Evolutionary conservation across 2,113 vertebrate species (phyloP).

Genomic region (Nannobrachium achirus): DNA sequence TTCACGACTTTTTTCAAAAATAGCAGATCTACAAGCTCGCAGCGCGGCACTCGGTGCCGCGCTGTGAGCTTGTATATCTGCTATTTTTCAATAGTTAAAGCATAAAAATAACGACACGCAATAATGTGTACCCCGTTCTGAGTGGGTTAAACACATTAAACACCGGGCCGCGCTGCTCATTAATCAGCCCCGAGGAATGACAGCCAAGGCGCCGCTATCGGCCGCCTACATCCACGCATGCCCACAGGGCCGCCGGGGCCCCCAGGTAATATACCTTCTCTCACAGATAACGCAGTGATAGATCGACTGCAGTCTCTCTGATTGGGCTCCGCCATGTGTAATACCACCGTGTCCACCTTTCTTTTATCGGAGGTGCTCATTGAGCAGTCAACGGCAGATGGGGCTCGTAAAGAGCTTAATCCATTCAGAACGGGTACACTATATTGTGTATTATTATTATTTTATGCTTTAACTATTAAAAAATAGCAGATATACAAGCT

Average conservation of each 20-base stretch:
- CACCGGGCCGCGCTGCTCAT: slow-evolving; percentile 69
- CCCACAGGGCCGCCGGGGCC: slow-evolving; percentile 65
- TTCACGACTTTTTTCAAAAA: too few relatives aligned
- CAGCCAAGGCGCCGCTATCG: slow-evolving; percentile 70
- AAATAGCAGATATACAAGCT: too few relatives aligned
- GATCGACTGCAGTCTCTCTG: slow-evolving; percentile 74
- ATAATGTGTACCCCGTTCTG: too few relatives aligned
- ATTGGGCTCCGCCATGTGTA: slow-evolving; percentile 75
- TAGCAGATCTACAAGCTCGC: too few relatives aligned
- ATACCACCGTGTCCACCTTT: slow-evolving; percentile 76
- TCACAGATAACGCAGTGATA: slow-evolving; percentile 79
- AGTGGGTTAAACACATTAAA: slow-evolving; percentile 84
- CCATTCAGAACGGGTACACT: too few relatives aligned
- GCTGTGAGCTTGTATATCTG: too few relatives aligned
- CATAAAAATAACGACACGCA: too few relatives aligned
- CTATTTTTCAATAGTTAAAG: too few relatives aligned
- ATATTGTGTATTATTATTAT: too few relatives aligned
- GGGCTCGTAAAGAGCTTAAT: slow-evolving; percentile 53
- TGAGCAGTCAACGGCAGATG: slow-evolving; percentile 57
- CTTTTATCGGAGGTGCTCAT: slow-evolving; percentile 61
- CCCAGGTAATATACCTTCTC: slow-evolving; percentile 73
- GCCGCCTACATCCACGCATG: slow-evolving; percentile 68
- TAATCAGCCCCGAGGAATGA: slow-evolving; percentile 79
- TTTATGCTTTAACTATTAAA: too few relatives aligned
- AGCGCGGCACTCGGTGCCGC: too few relatives aligned